phyloP scores from a whole-genome alignment of 1,140 invertebrate species.

The Pogonomyrmex californicus region DNA sequence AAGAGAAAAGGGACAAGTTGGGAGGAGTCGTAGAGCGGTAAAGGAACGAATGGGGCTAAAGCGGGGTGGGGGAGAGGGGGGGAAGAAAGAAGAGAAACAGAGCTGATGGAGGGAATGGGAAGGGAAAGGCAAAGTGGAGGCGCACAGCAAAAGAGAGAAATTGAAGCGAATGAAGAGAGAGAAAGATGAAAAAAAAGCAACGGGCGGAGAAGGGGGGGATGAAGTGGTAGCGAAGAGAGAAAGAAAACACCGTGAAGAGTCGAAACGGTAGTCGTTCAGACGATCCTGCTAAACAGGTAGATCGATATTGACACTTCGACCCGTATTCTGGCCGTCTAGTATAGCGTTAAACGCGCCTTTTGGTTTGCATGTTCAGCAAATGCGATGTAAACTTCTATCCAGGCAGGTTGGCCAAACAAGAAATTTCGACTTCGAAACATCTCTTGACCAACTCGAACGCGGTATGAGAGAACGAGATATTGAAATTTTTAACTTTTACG shows the following conservation, averaged over 20 bases:
- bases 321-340: slow-evolving; percentile 35
- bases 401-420: background rate
- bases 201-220: background rate
- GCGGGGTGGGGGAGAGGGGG: background rate
- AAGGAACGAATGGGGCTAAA: slow-evolving; percentile 15
- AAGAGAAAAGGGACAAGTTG: slow-evolving; percentile 50
- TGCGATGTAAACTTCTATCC: slow-evolving; percentile 11
- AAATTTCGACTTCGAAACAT: background rate
- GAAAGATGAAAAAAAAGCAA: slow-evolving; percentile 26
- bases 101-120: background rate
- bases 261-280: slow-evolving; percentile 54
- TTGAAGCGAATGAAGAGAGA: slow-evolving; percentile 12
- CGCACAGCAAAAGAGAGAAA: slow-evolving; percentile 43
- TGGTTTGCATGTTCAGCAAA: background rate
- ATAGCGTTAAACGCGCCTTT: slow-evolving; percentile 9
- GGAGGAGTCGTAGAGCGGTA: slow-evolving; percentile 35
- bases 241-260: slow-evolving; percentile 50
- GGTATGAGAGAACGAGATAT: background rate
- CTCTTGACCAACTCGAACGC: background rate
- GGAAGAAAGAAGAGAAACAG: slow-evolving; percentile 3
- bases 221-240: slow-evolving; percentile 11
- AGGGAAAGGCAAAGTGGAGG: slow-evolving; percentile 11
- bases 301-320: slow-evolving; percentile 46
- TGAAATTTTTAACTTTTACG: background rate
- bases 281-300: slow-evolving; percentile 58